Evolutionary conservation across 2,888 invertebrate genomes (phyloP), one percentile per base, ranked within the genome.

Genomic region (Nowickia ferox): DNA sequence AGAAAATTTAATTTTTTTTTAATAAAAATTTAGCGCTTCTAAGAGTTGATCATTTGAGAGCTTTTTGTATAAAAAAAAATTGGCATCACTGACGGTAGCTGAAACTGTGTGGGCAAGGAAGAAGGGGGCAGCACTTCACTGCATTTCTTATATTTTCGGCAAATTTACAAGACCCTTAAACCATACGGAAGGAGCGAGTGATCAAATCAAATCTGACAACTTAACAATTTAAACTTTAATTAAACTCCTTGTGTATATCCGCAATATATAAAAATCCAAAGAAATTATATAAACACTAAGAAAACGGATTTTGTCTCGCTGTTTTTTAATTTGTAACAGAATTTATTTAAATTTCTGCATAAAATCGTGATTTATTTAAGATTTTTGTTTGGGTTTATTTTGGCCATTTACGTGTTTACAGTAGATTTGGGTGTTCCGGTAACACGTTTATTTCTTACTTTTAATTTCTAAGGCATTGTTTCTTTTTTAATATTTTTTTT

Each of bases 291-390:
- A 30, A 30, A 30, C 30, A 59, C 53, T 61, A 59, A 84, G 40
- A 30, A 75, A 76, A 76, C 19, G 44, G 66, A 59, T 74, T 75
- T 79, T 30, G 30, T 71, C 19, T 38, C 6, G 48, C 57, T 11
- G 11, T 15, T 19, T 53, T 53, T 19, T 42, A 10, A 53, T 53
- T 68, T 40, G 4, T n/a, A 46, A 30, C 48, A 51, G 66, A 38
- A 38, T 40, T 51, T 55, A 42, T 44, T 82, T 87, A 88, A 86
- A n/a, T 86, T 68, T 89, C 87, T 87, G 87, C 88, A 88, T 87
- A 89, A 89, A 89, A 86, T 89, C 89, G 89, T 89, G 89, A 89
- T 89, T 88, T 88, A 79, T 79, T 68, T 84, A 42, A 51, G 11
- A 11, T 66, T 48, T 84, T 83, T 72, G 66, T 80, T 79, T 68